phyloP scores from a whole-genome alignment of 1,140 invertebrate genomes.

The Drosophila busckii region DNA sequence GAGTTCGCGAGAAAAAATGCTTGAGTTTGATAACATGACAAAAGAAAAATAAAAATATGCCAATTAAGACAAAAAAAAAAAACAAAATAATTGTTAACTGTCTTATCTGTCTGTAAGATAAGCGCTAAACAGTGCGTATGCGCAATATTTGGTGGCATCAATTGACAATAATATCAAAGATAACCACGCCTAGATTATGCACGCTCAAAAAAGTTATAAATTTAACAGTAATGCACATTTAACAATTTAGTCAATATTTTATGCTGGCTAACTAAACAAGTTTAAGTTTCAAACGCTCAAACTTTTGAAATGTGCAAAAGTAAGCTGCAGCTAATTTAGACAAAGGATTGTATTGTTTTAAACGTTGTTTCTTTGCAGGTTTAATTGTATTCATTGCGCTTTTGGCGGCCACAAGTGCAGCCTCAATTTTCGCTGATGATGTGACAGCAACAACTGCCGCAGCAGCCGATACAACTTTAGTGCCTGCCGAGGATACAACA shows the following conservation, averaged over 20 bases:
- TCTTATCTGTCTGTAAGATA: slow-evolving; percentile 35
- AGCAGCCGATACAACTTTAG: background rate
- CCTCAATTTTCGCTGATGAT: background rate
- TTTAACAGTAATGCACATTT: slow-evolving; percentile 1
- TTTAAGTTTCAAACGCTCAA: slow-evolving; percentile 13
- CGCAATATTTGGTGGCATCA: slow-evolving; percentile 26
- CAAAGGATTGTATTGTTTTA: background rate
- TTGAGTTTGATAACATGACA: too few species aligned
- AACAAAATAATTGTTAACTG: slow-evolving; percentile 16
- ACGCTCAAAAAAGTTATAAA: slow-evolving; percentile 43
- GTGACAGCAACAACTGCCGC: background rate
- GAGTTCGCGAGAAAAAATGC: too few species aligned
- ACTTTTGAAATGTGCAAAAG: background rate
- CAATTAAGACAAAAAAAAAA: slow-evolving; percentile 41
- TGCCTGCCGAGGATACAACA: background rate
- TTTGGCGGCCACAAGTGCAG: slow-evolving; percentile 21
- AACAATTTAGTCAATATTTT: slow-evolving; percentile 47
- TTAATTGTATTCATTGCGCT: slow-evolving; percentile 28
- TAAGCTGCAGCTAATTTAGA: background rate
- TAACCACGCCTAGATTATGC: slow-evolving; percentile 34
- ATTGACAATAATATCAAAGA: slow-evolving; percentile 45
- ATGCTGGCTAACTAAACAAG: too few species aligned
- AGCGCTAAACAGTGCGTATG: slow-evolving; percentile 22
- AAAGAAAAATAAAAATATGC: slow-evolving; percentile 14
- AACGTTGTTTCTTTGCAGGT: background rate